A percentile compares a stretch with the other conserved stretches of the same genome.
phyloP scores from a whole-genome alignment of 1,140 invertebrate species.

The Ceratoteleas bidentatus region DNA sequence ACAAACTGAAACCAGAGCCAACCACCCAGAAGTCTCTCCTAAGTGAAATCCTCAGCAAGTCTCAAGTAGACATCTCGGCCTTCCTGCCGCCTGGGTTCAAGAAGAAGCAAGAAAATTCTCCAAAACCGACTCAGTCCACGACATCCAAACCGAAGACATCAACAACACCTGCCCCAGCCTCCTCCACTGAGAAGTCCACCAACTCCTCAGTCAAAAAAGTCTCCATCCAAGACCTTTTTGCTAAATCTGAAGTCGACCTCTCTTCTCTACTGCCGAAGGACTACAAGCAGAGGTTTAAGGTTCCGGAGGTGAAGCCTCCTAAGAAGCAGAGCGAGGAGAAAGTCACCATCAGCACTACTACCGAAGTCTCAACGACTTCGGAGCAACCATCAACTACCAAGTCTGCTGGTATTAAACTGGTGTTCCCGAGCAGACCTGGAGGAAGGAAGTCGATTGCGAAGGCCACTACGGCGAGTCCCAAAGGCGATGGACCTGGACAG shows the following conservation, averaged over 20 bases:
- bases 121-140: constrained; percentile 31
- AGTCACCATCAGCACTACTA: constrained; percentile 50
- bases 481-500: constrained; percentile 72
- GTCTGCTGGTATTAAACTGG: constrained; percentile 84
- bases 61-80: constrained; percentile 83
- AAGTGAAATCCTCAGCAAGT: constrained; percentile 76
- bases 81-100: constrained; percentile 85
- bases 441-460: constrained; percentile 84
- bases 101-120: constrained; percentile 71
- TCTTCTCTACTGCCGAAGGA: constrained; percentile 84
- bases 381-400: constrained; percentile 71
- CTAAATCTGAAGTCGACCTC: constrained; percentile 82
- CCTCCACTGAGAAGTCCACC: constrained; percentile 79
- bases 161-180: constrained; percentile 42
- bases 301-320: constrained; percentile 39
- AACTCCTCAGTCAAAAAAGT: constrained; percentile 43
- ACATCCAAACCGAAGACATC: constrained; percentile 21
- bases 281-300: constrained; percentile 78
- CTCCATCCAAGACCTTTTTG: constrained; percentile 77
- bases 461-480: constrained; percentile 81
- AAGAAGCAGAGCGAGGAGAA: constrained; percentile 55
- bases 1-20: constrained; percentile 81
- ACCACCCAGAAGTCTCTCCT: constrained; percentile 72
- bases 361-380: constrained; percentile 68
- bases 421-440: constrained; percentile 90